A percentile compares a stretch with the other conserved stretches of the same genome.
These are phyloP conservation scores for Epirrita christyi DNA, from an alignment of 2,888 invertebrate genomes.

Conservation along the genomic window DNA sequence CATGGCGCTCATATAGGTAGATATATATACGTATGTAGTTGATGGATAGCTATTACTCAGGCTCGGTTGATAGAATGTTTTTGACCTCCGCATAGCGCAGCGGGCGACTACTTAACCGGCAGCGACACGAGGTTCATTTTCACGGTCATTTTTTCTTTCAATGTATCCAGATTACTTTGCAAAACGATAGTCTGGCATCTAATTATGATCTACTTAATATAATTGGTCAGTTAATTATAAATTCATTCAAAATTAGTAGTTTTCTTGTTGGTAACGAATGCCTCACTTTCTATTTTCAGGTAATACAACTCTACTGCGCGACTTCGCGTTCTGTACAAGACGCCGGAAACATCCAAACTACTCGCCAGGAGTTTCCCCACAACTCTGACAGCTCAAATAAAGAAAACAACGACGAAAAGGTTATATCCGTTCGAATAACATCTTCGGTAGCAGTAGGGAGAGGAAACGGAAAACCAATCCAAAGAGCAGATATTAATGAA, in stretches of 20 bases:
- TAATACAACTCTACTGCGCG: conserved; percentile 61
- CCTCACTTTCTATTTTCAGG: conserved; percentile 61
- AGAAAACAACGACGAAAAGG: conserved; percentile 67
- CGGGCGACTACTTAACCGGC: neutral
- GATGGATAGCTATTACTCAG: conserved; percentile 13
- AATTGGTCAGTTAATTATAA: too few species aligned
- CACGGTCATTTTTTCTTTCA: conserved; percentile 1
- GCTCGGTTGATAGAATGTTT: conserved; percentile 1
- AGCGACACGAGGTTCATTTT: neutral
- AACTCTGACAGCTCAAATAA: conserved; percentile 43
- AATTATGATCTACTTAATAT: neutral
- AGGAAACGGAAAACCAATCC: conserved; percentile 57
- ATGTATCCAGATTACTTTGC: neutral
- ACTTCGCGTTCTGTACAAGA: conserved; percentile 56
- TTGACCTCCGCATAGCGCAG: neutral
- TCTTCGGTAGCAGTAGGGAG: conserved; percentile 85
- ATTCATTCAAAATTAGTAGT: too few species aligned
- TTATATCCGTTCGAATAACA: conserved; percentile 84
- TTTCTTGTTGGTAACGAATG: neutral
- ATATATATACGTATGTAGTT: conserved; percentile 2
- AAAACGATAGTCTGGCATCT: neutral
- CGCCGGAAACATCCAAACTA: conserved; percentile 39
- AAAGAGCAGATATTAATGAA: conserved; percentile 38
- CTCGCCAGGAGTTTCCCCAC: conserved; percentile 42
- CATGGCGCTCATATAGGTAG: conserved; percentile 1